Conservation (phyloP, 2,113 vertebrate species). For the Spilogale gracilis region DNA sequence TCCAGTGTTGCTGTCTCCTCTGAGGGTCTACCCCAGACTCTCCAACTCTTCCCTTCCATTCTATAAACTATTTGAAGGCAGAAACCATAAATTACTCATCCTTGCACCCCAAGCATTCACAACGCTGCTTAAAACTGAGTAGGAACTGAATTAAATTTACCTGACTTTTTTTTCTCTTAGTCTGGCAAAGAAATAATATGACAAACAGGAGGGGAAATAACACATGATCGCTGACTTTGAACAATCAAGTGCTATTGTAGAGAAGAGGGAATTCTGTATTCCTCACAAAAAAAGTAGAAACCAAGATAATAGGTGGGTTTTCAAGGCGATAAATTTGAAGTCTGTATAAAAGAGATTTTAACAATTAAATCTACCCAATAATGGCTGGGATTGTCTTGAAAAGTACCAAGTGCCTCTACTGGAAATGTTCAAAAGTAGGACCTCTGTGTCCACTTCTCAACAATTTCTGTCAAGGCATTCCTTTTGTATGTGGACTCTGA, state of each 20-base stretch:
- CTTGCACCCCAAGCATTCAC: neutral
- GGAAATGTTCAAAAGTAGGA: neutral
- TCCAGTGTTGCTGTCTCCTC: neutral
- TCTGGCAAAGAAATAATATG: neutral
- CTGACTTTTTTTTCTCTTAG: neutral
- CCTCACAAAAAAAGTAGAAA: neutral
- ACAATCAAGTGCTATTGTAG: neutral
- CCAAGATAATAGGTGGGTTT: neutral
- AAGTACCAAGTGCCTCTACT: neutral
- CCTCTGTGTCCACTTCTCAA: neutral
- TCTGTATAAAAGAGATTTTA: slow-evolving; percentile 1
- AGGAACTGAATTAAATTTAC: neutral
- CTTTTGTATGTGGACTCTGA: neutral
- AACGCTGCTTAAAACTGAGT: neutral
- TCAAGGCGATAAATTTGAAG: slow-evolving; percentile 7
- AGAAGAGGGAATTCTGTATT: neutral
- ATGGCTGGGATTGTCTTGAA: neutral
- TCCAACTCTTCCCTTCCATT: neutral
- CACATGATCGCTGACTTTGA: neutral
- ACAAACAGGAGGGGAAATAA: neutral
- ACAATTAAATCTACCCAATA: neutral
- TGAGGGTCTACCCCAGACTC: neutral
- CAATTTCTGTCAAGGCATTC: neutral
- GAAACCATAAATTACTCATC: neutral
- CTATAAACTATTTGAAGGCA: neutral